These are phyloP conservation scores for Sesamia nonagrioides DNA, from an alignment of 1,140 invertebrate species.

Conservation along the genomic window DNA sequence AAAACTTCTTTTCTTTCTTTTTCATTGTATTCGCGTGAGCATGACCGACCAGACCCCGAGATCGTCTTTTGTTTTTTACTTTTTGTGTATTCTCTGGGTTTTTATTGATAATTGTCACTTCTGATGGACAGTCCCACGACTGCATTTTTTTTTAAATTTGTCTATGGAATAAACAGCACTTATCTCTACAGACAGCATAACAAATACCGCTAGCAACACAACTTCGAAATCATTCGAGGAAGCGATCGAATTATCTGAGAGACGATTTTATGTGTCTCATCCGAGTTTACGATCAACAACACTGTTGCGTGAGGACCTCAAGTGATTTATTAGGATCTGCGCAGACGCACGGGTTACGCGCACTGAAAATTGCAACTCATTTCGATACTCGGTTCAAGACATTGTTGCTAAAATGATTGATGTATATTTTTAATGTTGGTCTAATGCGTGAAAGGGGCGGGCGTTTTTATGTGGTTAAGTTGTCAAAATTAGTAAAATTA, in stretches of 20 bases:
- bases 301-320: conserved; percentile 71
- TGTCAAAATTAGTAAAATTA: background rate
- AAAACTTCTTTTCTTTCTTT: too few relatives aligned
- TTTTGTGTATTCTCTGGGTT: too few relatives aligned
- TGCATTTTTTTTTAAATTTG: too few relatives aligned
- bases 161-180: background rate
- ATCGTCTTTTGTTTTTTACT: too few relatives aligned
- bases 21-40: too few relatives aligned
- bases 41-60: too few relatives aligned
- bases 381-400: conserved; percentile 1
- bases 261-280: conserved; percentile 67
- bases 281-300: conserved; percentile 77
- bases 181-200: conserved; percentile 2
- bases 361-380: conserved; percentile 37
- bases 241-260: conserved; percentile 82
- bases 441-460: conserved; percentile 37
- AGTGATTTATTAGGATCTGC: conserved; percentile 50
- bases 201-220: background rate
- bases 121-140: too few relatives aligned
- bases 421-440: conserved; percentile 36
- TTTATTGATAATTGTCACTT: too few relatives aligned
- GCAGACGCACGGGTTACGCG: conserved; percentile 30
- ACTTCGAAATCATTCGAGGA: conserved; percentile 68
- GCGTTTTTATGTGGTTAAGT: background rate
- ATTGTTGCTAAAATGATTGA: conserved; percentile 47